Base-by-base conservation (phyloP, 2,113 vertebrate genomes). In the Bubalus kerabau region DNA sequence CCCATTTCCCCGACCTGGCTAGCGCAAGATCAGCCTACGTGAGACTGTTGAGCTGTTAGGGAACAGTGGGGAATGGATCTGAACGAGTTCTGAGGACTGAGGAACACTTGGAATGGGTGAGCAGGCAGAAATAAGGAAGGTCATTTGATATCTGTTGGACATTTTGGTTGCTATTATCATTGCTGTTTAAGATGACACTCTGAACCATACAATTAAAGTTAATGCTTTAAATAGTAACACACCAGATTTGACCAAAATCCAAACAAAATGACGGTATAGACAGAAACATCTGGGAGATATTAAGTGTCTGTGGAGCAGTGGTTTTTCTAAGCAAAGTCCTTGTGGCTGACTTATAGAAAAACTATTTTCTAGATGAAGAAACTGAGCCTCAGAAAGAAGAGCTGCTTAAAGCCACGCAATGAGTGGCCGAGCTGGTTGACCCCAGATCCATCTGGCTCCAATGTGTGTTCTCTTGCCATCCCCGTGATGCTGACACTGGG, bases 221-320 rank as follows among this genome's bases (percentile, higher is more conserved):
- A 30, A n/a, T 81, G 46, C 82, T 85, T 95, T 90, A 76, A 93
- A 59, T 36, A 71, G 21, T n/a, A 71, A 90, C 46, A 43, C 40
- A 32, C 28, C 23, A 23, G 52, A 74, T 54, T 46, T 64, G 46
- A 84, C 46, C 28, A 2, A 95, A 80, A 52, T n/a, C 12, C 40
- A 71, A 91, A 93, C 32, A 78, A 40, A 15, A 46, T 21, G 30
- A 94, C 13, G 7, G 28, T 17, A 40, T 17, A 62, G 57, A n/a
- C 64, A 92, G 87, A 95, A 86, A 93, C 80, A 85, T 81, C 90
- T 80, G 59, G 87, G 93, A 95, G 88, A 83, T 50, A 64, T 12
- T 71, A 74, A 48, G 14, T 57, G 1, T 86, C 57, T 81, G 0
- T 50, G 84, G 80, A 96, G 56, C 7, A 9, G 1, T 43, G 21